A percentile compares a stretch with the other conserved stretches of the same genome.
These are phyloP conservation scores for Lagorchestes hirsutus DNA, from an alignment of 2,797 vertebrate genomes.

Conservation along the genomic window DNA sequence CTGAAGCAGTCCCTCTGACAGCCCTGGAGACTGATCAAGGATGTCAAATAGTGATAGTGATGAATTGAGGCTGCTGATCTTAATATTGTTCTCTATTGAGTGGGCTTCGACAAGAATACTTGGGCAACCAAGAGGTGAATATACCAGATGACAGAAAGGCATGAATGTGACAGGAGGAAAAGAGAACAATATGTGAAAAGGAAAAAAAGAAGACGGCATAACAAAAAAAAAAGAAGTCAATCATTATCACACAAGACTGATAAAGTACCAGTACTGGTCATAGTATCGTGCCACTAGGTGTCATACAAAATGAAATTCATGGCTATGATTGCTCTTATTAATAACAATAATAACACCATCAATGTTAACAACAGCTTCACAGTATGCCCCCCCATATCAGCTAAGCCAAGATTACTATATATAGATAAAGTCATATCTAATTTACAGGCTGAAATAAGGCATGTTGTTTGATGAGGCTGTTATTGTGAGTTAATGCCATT, in stretches of 20 bases:
- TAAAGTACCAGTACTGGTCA: not conserved
- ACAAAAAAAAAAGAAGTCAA: not conserved
- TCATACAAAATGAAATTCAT: not conserved
- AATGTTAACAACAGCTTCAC: not conserved
- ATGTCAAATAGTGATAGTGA: not conserved
- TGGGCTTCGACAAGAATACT: not conserved
- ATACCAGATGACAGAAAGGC: not conserved
- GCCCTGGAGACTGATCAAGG: not conserved
- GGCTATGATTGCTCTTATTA: not conserved
- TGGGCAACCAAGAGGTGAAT: not conserved
- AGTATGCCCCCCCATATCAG: not conserved
- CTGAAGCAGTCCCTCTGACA: not conserved
- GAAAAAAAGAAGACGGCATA: not conserved
- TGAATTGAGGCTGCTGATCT: not conserved
- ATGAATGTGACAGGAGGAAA: not conserved
- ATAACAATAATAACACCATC: not conserved
- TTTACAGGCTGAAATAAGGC: fast-evolving
- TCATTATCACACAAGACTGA: not conserved
- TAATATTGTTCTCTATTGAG: not conserved
- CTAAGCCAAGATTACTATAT: not conserved
- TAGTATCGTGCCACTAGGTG: not conserved
- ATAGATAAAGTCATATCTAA: not conserved
- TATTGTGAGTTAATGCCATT: not conserved
- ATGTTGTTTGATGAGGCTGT: not conserved
- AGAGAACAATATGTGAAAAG: fast-evolving